These are phyloP conservation scores for Brachionus calyciflorus DNA, from an alignment of 1,140 invertebrate genomes.

Conservation along the genomic window DNA sequence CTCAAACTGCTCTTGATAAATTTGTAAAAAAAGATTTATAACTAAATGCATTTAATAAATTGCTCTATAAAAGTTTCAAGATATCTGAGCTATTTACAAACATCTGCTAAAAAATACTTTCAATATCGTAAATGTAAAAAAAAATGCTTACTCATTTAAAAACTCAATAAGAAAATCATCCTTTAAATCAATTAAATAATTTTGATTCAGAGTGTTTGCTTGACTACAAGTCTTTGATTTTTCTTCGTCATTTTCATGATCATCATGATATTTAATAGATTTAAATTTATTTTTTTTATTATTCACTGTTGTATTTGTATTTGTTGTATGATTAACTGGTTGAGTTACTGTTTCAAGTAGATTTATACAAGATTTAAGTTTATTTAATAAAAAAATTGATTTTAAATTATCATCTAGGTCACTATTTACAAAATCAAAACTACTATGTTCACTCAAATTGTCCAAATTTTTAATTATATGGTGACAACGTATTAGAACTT, in stretches of 20 bases:
- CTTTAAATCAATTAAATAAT: conserved; percentile 9
- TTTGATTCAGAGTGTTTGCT: background rate
- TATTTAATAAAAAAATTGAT: background rate
- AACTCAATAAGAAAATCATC: background rate
- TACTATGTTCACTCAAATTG: background rate
- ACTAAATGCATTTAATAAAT: too few relatives aligned
- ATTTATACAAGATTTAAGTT: conserved; percentile 18
- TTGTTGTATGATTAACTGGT: background rate
- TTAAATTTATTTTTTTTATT: background rate
- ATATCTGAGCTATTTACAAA: too few relatives aligned
- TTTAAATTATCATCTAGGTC: background rate
- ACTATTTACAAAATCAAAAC: conserved; percentile 10
- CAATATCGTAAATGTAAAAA: background rate
- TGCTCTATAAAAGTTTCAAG: too few relatives aligned
- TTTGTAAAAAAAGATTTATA: too few relatives aligned
- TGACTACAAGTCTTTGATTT: too few relatives aligned
- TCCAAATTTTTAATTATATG: background rate
- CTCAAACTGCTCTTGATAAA: too few relatives aligned
- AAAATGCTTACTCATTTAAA: conserved; percentile 22
- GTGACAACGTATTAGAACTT: conserved; percentile 4
- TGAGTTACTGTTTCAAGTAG: conserved; percentile 3
- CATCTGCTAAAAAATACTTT: too few relatives aligned
- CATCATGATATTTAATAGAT: background rate
- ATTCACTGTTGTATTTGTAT: background rate
- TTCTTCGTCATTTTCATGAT: background rate